These are phyloP conservation scores for Tinamus guttatus DNA, from an alignment of 2,113 vertebrate species.

Conservation along the genomic window DNA sequence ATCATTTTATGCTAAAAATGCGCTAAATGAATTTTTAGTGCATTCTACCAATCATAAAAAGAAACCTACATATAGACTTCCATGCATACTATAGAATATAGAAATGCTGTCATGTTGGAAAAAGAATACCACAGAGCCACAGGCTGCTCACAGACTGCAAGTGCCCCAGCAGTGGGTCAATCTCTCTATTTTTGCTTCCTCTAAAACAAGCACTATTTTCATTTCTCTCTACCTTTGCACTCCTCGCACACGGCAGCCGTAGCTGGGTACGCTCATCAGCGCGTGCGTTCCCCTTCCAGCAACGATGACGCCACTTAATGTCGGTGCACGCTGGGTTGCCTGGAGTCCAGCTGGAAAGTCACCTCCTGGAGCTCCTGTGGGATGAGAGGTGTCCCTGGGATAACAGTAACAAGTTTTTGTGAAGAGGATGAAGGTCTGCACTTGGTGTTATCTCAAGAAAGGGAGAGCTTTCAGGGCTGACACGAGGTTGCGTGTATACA, in stretches of 20 bases:
- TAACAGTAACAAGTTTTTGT: background rate
- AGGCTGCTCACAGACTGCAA: background rate
- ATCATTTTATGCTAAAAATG: slow-evolving; percentile 14
- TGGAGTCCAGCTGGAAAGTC: background rate
- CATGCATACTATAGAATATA: background rate
- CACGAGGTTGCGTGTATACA: background rate
- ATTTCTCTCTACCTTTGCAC: background rate
- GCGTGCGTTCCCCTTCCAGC: background rate
- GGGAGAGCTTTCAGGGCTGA: background rate
- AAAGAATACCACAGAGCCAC: background rate
- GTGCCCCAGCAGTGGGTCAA: fast-evolving
- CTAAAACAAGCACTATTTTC: background rate
- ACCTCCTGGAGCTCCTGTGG: background rate
- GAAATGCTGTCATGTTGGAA: background rate
- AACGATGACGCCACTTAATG: background rate
- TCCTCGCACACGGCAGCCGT: background rate
- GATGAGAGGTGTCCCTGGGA: background rate
- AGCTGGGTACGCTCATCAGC: too few species aligned
- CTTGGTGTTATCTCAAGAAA: background rate
- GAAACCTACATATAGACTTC: background rate
- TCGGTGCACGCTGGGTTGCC: background rate
- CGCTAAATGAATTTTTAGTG: slow-evolving; percentile 9
- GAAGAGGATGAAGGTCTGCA: background rate
- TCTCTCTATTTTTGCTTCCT: background rate
- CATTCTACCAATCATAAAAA: background rate